These are phyloP conservation scores for Microctenopoma steveboyesi DNA, from an alignment of 2,797 vertebrate genomes.

Conservation along the genomic window DNA sequence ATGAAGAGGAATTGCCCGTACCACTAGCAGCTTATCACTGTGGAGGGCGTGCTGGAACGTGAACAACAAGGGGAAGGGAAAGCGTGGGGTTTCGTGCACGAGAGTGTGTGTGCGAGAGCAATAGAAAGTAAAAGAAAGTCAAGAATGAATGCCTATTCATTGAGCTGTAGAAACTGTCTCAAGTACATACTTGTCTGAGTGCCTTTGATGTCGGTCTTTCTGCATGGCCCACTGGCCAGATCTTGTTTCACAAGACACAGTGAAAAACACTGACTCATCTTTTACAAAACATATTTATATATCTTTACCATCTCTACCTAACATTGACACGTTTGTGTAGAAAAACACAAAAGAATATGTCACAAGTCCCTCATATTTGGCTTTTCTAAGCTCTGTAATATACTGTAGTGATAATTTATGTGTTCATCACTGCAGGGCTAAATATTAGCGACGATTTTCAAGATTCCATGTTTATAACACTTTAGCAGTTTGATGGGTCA, in stretches of 20 bases:
- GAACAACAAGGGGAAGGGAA: neutral
- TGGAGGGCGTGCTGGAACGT: constrained; percentile 15
- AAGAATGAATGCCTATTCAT: constrained; percentile 33
- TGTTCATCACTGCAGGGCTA: too few relatives aligned
- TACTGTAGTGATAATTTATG: too few relatives aligned
- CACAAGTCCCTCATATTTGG: too few relatives aligned
- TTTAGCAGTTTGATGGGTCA: too few relatives aligned
- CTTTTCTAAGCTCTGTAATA: too few relatives aligned
- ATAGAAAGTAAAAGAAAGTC: neutral
- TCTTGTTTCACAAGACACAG: neutral
- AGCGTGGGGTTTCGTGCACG: neutral
- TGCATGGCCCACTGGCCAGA: neutral
- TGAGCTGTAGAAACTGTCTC: constrained; percentile 13
- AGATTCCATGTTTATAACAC: too few relatives aligned
- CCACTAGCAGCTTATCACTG: neutral
- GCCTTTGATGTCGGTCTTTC: constrained; percentile 49
- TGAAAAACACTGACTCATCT: neutral
- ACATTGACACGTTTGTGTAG: neutral
- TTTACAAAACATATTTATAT: neutral
- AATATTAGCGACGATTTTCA: too few relatives aligned
- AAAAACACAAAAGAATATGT: too few relatives aligned
- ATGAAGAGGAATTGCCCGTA: neutral
- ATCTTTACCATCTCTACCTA: neutral
- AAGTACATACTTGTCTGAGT: constrained; percentile 47
- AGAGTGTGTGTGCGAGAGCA: neutral